Evolutionary conservation across 2,797 vertebrate genomes (phyloP), one percentile per base, ranked within the genome.

Genomic region (Thalassophryne amazonica): DNA sequence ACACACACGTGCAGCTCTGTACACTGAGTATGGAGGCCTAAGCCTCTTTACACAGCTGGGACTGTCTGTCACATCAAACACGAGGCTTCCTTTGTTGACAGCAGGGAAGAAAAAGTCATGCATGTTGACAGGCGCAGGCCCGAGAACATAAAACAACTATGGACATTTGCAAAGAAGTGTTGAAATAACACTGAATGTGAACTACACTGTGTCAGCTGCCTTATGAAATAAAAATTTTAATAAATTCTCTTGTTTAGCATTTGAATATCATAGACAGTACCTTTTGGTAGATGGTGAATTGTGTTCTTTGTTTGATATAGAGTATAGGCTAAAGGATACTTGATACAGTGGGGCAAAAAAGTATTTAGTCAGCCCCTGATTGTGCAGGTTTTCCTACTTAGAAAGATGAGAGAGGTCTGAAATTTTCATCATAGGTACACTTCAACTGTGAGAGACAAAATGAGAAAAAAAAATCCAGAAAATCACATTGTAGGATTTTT

Each of bases 1-100:
- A n/a, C n/a, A n/a, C n/a, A n/a, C n/a, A n/a, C n/a, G 57, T 45
- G 35, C 76, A 77, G 76, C 78, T 85, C 82, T 71, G 74, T 62
- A 61, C 71, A 75, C 63, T n/a, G 41, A 69, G 45, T 80, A 81
- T 69, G 78, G 76, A 78, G 55, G 59, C 39, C 39, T 43, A 59
- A 70, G 45, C 35, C 60, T 54, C 39, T 66, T 28, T 43, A 39
- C 74, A 72, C 74, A 87, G 76, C 76, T 74, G 77, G 63, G 70
- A 49, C 63, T 66, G 37, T 32, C 25, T 35, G 38, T 55, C 58
- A 39, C 76, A 75, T 63, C 37, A 73, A 71, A 58, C 67, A 55
- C 69, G 75, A 51, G 70, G 50, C 65, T 76, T 69, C 63, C 39
- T 58, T 49, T 71, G 31, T 49, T 67, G 55, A 57, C 56, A 70